Percentiles rank a stretch among this genome's conserved stretches.
phyloP scores from a whole-genome alignment of 2,113 vertebrate genomes.

The Antechinus flavipes region DNA sequence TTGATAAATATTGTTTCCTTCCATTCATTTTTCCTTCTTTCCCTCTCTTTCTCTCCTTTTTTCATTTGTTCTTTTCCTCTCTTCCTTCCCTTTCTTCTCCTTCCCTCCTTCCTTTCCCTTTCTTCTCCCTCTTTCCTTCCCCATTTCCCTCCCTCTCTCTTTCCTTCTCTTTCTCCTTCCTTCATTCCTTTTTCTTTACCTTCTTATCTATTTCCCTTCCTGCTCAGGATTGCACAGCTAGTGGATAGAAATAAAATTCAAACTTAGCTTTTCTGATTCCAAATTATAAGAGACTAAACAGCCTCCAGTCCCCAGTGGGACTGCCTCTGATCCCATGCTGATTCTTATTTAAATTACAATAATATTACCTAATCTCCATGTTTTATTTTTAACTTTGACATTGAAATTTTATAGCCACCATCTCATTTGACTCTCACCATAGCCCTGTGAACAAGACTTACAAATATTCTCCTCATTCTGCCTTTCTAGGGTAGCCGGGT shows the following conservation, averaged over 20 bases:
- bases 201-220: background rate
- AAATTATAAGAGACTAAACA: background rate
- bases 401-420: background rate
- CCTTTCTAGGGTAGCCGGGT: background rate
- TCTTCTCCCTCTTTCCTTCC: too few relatives aligned
- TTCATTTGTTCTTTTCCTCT: background rate
- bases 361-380: background rate
- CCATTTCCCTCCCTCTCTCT: background rate
- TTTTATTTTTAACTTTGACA: background rate
- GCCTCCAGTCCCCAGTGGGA: background rate
- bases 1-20: background rate
- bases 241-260: background rate
- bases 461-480: background rate
- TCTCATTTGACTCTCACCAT: background rate
- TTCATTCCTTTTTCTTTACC: background rate
- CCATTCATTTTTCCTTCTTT: background rate
- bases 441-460: background rate
- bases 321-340: background rate
- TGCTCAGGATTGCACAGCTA: background rate
- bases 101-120: too few relatives aligned
- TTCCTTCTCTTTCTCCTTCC: background rate
- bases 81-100: too few relatives aligned
- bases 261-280: background rate
- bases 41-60: too few relatives aligned
- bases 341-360: background rate